Evolutionary conservation across 2,888 invertebrate genomes (phyloP).

Genomic region (Bombylius major): DNA sequence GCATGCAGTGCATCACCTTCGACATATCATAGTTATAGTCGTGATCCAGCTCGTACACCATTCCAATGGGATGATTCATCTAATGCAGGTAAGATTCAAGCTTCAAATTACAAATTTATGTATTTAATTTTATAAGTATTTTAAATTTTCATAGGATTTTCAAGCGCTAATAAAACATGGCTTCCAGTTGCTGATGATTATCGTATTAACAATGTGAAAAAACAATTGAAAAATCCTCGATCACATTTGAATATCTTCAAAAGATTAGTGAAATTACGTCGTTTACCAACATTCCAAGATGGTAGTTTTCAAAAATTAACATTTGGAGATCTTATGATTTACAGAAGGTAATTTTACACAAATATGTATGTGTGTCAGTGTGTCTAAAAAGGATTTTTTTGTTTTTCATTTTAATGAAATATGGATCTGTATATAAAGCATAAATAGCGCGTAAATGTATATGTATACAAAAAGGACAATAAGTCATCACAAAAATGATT

Average conservation of each 20-base stretch:
- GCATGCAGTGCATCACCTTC: slow-evolving; percentile 41
- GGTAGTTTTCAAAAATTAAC: slow-evolving; percentile 24
- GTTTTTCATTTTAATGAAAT: too few species aligned
- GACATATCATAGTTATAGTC: slow-evolving; percentile 38
- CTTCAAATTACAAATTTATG: too few species aligned
- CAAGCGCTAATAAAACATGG: slow-evolving; percentile 20
- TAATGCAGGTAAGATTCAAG: slow-evolving; percentile 29
- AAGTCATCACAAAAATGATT: too few species aligned
- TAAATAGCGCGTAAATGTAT: too few species aligned
- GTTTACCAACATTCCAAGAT: slow-evolving; percentile 32
- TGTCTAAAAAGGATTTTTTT: background rate
- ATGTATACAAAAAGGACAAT: too few species aligned
- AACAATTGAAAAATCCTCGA: slow-evolving; percentile 35
- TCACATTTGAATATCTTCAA: slow-evolving; percentile 48
- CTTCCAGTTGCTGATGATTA: slow-evolving; percentile 19
- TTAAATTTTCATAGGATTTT: slow-evolving; percentile 15
- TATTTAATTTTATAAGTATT: too few species aligned
- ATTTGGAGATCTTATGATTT: slow-evolving; percentile 25
- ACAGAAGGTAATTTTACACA: slow-evolving; percentile 23
- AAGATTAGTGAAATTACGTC: slow-evolving; percentile 34
- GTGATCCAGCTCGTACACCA: slow-evolving; percentile 47
- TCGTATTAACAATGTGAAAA: slow-evolving; percentile 27
- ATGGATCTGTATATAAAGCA: too few species aligned
- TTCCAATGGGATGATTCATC: slow-evolving; percentile 44
- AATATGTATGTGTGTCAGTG: background rate